A percentile compares a stretch with the other conserved stretches of the same genome.
These are phyloP conservation scores for Drosophila biarmipes DNA, from an alignment of 1,140 invertebrate genomes.

Conservation along the genomic window DNA sequence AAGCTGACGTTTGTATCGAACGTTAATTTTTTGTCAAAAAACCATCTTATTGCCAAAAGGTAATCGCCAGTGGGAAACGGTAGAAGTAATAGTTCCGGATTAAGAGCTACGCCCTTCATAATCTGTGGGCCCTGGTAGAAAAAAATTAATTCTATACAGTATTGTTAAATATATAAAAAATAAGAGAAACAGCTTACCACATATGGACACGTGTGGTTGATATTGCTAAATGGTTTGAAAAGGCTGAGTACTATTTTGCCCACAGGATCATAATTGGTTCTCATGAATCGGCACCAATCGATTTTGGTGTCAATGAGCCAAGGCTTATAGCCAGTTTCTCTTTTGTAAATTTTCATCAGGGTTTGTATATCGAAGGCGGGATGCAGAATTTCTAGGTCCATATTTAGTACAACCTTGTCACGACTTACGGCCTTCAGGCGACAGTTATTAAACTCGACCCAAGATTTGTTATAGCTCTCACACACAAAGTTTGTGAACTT, in stretches of 20 bases:
- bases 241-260: not conserved
- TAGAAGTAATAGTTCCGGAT: not conserved
- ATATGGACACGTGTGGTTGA: conserved; percentile 35
- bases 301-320: not conserved
- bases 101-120: not conserved
- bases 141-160: no score
- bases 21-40: no score
- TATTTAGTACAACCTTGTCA: not conserved
- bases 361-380: not conserved
- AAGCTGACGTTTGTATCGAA: no score
- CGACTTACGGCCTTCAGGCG: not conserved
- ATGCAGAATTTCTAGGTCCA: not conserved
- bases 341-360: not conserved
- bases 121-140: not conserved
- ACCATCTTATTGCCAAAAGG: no score
- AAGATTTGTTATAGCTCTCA: conserved; percentile 12
- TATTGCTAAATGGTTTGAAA: conserved; percentile 12
- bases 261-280: not conserved
- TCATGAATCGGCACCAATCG: conserved; percentile 17
- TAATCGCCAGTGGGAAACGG: not conserved
- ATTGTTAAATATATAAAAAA: no score
- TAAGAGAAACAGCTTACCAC: conserved; percentile 7
- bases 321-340: not conserved
- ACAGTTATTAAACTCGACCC: conserved; percentile 4
- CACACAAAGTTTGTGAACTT: conserved; percentile 22